Conservation (phyloP, 2,113 vertebrate genomes). For the Oreochromis aureus region DNA sequence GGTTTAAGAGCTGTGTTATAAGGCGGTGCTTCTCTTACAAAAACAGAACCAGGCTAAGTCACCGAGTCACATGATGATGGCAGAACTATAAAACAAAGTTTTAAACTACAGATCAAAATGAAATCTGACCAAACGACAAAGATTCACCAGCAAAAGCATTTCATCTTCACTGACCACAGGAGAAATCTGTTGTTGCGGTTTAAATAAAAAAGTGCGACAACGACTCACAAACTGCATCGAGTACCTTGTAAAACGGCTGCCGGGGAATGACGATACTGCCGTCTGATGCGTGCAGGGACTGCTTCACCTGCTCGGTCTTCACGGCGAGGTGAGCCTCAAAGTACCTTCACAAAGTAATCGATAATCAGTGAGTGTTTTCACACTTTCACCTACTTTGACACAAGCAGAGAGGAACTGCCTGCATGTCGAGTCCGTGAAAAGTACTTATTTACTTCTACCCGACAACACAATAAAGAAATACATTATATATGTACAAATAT, state of each 20-base stretch:
- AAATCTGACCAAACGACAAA: background rate
- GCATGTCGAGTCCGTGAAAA: rapidly evolving
- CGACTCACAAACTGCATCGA: background rate
- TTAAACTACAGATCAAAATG: background rate
- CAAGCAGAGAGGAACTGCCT: background rate
- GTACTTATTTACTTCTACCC: background rate
- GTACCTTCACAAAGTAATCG: slow-evolving; percentile 66
- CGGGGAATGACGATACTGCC: slow-evolving; percentile 83
- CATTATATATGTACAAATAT: background rate
- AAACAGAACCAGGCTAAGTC: rapidly evolving
- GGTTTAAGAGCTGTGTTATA: background rate
- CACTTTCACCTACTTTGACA: background rate
- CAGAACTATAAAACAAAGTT: background rate
- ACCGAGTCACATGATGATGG: background rate
- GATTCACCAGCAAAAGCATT: background rate
- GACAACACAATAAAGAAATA: background rate
- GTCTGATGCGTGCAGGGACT: slow-evolving; percentile 88
- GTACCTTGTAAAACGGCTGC: slow-evolving; percentile 89
- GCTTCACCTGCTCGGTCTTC: slow-evolving; percentile 93
- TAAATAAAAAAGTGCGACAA: rapidly evolving
- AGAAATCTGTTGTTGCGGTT: rapidly evolving
- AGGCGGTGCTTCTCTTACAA: rapidly evolving
- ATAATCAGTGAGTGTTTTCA: background rate
- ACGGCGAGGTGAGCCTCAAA: slow-evolving; percentile 94
- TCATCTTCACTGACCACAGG: rapidly evolving